phyloP scores from a whole-genome alignment of 2,797 vertebrate species.

The Poeciliopsis paucimaculata region DNA sequence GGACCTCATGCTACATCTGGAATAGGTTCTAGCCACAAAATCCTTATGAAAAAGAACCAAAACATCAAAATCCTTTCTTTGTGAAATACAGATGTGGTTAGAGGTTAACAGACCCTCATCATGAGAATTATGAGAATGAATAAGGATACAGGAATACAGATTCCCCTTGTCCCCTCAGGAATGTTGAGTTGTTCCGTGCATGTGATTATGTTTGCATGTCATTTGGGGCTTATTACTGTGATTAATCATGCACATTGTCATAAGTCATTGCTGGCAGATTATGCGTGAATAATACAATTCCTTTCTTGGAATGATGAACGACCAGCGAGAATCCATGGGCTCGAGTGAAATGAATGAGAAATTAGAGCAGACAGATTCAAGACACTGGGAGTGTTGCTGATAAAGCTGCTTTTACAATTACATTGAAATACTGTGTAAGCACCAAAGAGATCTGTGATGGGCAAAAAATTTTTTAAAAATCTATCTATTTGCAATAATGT shows the following conservation, averaged over 20 bases:
- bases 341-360: slow-evolving; percentile 19
- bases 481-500: background rate
- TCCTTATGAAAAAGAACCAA: slow-evolving; percentile 4
- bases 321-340: slow-evolving; percentile 14
- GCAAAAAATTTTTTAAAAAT: background rate
- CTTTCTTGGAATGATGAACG: slow-evolving; percentile 20
- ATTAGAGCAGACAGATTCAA: slow-evolving; percentile 13
- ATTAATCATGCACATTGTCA: slow-evolving; percentile 37
- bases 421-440: slow-evolving; percentile 1
- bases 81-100: background rate
- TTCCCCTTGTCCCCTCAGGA: background rate
- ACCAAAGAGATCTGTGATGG: slow-evolving; percentile 3
- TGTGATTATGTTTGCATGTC: slow-evolving; percentile 7
- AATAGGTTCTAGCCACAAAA: slow-evolving; percentile 36
- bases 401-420: slow-evolving; percentile 12
- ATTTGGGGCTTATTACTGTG: slow-evolving; percentile 32
- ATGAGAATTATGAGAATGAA: slow-evolving; percentile 1
- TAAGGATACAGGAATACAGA: background rate
- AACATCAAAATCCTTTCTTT: background rate
- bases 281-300: slow-evolving; percentile 30
- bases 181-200: background rate
- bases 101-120: slow-evolving; percentile 1
- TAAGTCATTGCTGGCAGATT: slow-evolving; percentile 34
- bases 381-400: slow-evolving; percentile 2
- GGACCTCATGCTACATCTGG: slow-evolving; percentile 34